Base-by-base conservation (phyloP, 1,140 invertebrate genomes). In the Solenopsis invicta region DNA sequence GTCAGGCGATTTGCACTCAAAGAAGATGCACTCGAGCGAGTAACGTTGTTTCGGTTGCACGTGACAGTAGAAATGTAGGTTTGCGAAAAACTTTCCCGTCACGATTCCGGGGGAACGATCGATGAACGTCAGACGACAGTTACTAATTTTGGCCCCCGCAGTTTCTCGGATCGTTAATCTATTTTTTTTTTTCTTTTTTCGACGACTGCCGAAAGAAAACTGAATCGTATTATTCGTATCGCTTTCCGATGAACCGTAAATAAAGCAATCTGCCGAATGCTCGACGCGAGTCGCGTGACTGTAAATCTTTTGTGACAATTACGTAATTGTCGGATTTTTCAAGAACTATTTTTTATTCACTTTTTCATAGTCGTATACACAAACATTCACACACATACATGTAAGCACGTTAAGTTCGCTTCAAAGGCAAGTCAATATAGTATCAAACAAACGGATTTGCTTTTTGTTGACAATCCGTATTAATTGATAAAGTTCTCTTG, bases 51-150 rank as follows among this genome's bases (percentile, higher is more conserved):
- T 84, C 80, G 45, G 41, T 48, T 41, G 80, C 45, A 84, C 80
- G 80, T 84, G 80, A 84, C 69, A 12, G 24, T 21, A 29, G 66
- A 82, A 61, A 75, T 50, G 54, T 75, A 62, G 80, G 69, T 75
- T 84, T 13, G 24, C 24, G 80, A 84, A 74, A 84, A 84, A 84
- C 54, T 84, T 84, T 84, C 80, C 41, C 24, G 80, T 84, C 80
- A 84, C 80, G 80, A 84, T 50, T 62, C 41, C 41, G 18, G 8
- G 21, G 29, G 50, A 34, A 8, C 80, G 69, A 84, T 74, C 56
- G 80, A 84, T 75, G 50, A 37, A 84, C 34, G n/a, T 61, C 69
- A 48, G 54, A 41, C 66, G 41, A 61, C 80, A 84, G 54, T 84
- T 61, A 48, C 54, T 84, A 84, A 84, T 75, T 84, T 84, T 21